Conservation (phyloP, 2,113 vertebrate genomes). For the Miniopterus natalensis region DNA sequence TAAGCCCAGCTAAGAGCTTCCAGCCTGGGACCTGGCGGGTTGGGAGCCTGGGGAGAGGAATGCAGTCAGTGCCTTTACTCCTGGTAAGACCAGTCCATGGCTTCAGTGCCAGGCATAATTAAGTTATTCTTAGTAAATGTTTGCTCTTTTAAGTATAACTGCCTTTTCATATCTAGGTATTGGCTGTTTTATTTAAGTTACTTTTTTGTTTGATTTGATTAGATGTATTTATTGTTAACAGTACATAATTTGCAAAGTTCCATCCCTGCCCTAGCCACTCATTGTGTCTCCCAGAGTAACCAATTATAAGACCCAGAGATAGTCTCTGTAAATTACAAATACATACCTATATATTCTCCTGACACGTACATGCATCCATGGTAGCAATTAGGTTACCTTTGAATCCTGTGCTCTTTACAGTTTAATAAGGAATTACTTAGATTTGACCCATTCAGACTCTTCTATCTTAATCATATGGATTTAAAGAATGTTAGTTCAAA, state of each 20-base stretch:
- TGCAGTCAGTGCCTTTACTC: not conserved
- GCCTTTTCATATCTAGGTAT: not conserved
- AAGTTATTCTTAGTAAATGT: conserved; percentile 4
- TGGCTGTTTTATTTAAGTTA: not conserved
- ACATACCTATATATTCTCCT: not conserved
- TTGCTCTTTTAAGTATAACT: conserved; percentile 26
- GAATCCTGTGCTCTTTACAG: not conserved
- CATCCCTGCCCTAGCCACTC: not conserved
- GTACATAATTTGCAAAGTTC: not conserved
- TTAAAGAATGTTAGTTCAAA: conserved; percentile 50
- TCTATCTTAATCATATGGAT: not conserved
- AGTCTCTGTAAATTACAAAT: not conserved
- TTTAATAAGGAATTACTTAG: conserved; percentile 9
- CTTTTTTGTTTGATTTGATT: conserved; percentile 62
- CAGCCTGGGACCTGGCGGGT: not conserved
- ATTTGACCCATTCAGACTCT: not conserved
- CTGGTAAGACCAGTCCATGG: not conserved
- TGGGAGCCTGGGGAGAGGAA: not conserved
- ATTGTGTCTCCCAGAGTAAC: not conserved
- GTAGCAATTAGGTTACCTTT: conserved; percentile 43
- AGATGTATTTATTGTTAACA: conserved; percentile 9
- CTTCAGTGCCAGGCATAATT: not conserved
- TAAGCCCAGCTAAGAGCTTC: not conserved
- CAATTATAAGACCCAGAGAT: not conserved
- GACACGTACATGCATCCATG: not conserved